Evolutionary conservation across 2,113 vertebrate genomes (phyloP).

Genomic region (Varanus komodoensis): DNA sequence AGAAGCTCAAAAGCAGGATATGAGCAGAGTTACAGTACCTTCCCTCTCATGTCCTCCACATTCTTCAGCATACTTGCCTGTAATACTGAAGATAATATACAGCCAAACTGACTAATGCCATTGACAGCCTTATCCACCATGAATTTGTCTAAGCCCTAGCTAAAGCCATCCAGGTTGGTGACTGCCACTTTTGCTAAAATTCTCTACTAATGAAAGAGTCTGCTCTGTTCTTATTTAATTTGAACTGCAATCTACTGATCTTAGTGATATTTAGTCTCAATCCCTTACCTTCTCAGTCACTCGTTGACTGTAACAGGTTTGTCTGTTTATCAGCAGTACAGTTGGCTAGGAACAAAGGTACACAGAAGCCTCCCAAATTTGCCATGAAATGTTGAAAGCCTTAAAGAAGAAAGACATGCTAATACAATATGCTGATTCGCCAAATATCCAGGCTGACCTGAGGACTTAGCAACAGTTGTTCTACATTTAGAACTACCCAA

Average conservation of each 20-base stretch:
- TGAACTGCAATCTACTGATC: background rate
- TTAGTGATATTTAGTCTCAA: background rate
- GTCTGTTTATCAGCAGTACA: too few species aligned
- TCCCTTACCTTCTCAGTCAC: background rate
- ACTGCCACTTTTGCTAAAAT: background rate
- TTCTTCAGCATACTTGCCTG: too few species aligned
- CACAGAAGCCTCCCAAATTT: background rate
- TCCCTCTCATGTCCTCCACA: too few species aligned
- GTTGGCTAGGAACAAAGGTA: background rate
- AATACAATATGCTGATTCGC: background rate
- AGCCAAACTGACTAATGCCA: too few species aligned
- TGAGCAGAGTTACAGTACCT: too few species aligned
- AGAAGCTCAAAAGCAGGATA: too few species aligned
- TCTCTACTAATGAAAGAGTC: background rate
- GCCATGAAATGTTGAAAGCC: background rate
- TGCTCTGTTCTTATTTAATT: background rate
- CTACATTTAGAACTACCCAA: background rate
- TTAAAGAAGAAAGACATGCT: background rate
- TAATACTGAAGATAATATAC: too few species aligned
- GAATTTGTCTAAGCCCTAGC: too few species aligned
- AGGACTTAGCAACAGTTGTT: background rate
- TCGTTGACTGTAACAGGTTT: background rate
- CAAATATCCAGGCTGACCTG: background rate
- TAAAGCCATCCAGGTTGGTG: background rate
- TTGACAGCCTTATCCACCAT: too few species aligned